phyloP scores from a whole-genome alignment of 2,797 vertebrate genomes.

The Neomorphus geoffroyi region DNA sequence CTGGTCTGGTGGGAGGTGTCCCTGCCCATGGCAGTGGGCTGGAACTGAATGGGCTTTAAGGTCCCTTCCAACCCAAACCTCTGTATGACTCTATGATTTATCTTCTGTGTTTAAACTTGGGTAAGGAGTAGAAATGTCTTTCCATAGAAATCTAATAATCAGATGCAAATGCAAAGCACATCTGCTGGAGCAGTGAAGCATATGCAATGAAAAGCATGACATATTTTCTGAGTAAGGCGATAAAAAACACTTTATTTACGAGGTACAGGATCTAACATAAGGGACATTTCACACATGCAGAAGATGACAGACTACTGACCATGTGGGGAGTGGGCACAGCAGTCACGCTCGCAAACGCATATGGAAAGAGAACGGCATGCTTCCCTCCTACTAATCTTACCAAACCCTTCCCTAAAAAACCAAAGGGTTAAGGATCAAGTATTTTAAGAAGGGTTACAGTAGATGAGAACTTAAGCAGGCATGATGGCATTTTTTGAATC shows the following conservation, averaged over 20 bases:
- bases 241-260: conserved; percentile 43
- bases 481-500: not conserved
- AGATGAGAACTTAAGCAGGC: not conserved
- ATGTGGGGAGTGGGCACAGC: conserved; percentile 57
- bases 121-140: not conserved
- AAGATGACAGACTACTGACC: conserved; percentile 46
- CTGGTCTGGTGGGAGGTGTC: not conserved
- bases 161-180: not conserved
- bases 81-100: not conserved
- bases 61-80: not conserved
- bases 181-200: conserved; percentile 14
- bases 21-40: not conserved
- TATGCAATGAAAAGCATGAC: conserved; percentile 16
- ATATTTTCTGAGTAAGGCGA: conserved; percentile 60
- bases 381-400: conserved; percentile 28
- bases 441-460: not conserved
- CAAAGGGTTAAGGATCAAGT: not conserved
- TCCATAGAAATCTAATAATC: not conserved
- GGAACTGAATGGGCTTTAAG: not conserved
- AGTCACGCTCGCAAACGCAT: not conserved
- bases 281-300: conserved; percentile 50
- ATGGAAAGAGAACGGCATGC: not conserved
- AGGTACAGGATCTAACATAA: conserved; percentile 31
- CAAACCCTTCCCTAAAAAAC: conserved; percentile 3
- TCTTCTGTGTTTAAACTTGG: not conserved